These are phyloP conservation scores for Hirtodrosophila duncani DNA, from an alignment of 2,888 invertebrate genomes.

Conservation along the genomic window DNA sequence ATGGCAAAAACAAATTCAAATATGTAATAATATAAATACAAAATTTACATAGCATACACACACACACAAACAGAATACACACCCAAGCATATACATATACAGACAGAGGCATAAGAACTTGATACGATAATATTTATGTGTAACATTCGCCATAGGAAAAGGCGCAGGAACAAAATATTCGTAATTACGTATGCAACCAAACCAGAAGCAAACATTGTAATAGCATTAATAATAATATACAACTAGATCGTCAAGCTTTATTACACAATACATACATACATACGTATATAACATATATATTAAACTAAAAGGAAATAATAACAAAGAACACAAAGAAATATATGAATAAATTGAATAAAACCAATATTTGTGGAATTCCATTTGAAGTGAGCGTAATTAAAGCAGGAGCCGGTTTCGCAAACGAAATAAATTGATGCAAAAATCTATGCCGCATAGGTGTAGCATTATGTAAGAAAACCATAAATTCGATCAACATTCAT, in stretches of 20 bases:
- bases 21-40: background rate
- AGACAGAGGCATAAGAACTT: conserved; percentile 27
- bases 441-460: no score
- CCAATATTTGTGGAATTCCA: conserved; percentile 14
- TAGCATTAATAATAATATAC: conserved; percentile 67
- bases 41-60: background rate
- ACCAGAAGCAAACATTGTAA: conserved; percentile 46
- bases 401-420: no score
- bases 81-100: conserved; percentile 12
- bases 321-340: conserved; percentile 51
- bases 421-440: no score
- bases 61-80: conserved; percentile 1
- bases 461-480: no score
- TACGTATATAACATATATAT: conserved; percentile 42
- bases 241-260: conserved; percentile 73
- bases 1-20: background rate
- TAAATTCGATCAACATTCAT: no score
- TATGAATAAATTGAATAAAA: conserved; percentile 67
- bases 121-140: conserved; percentile 17
- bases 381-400: no score
- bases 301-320: conserved; percentile 27
- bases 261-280: conserved; percentile 58
- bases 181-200: conserved; percentile 22
- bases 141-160: no score
- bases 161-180: no score